Base-by-base conservation (phyloP, 2,113 vertebrate genomes). In the Apodemus speciosus region DNA sequence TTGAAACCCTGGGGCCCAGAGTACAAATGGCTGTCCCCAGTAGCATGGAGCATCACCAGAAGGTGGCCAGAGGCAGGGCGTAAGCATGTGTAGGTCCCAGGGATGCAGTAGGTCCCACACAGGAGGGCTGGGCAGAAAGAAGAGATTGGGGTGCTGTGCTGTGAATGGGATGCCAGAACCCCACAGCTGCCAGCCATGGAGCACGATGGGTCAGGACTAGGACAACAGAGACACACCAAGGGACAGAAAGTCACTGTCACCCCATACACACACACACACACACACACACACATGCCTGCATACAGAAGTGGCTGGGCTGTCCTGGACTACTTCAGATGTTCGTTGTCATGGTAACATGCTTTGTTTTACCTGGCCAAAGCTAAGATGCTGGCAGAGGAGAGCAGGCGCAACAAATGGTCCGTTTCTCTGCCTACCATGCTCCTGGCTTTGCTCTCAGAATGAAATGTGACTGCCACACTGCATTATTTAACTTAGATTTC, bases 381-480 rank as follows among this genome's bases (percentile, higher is more conserved):
- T 25, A 2, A 76, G 62, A 84, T 3, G 1, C 25, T 9, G 9
- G 64, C 43, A 35, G 18, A 2, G 51, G 64, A 75, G 58, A 35
- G 43, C 0, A 0, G 76, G 46, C 51, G 43, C 32, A 60, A 14
- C 30, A 35, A 56, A 64, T n/a, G 15, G 46, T 18, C 80, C 23
- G 2, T 80, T 94, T 94, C 51, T 92, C 73, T 86, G 35, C 84
- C 91, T 4, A 69, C 40, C 25, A 35, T 43, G 69, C 32, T 76
- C 81, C 53, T 51, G 51, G n/a, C 25, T 58, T 88, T 30, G 38
- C 38, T 94, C 80, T 88, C 62, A 73, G 91, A 90, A 91, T 85
- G 75, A 71, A 88, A 93, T 16, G 2, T 10, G 72, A 68, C 9
- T 1, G 38, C n/a, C 71, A 60, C 15, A 43, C 14, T 66, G 89